phyloP scores from a whole-genome alignment of 2,113 vertebrate genomes.

The Neomonachus schauinslandi region DNA sequence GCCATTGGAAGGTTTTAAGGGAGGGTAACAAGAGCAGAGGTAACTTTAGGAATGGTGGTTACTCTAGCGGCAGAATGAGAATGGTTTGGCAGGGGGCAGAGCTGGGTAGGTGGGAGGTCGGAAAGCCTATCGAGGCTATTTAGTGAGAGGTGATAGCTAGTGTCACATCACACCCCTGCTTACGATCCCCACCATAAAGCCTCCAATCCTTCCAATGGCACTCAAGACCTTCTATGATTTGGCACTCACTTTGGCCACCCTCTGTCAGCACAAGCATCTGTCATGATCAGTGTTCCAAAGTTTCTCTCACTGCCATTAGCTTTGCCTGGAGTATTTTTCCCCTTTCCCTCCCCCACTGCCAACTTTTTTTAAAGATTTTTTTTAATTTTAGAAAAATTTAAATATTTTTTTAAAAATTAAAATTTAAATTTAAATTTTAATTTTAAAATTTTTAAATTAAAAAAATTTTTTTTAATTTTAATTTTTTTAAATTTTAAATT shows the following conservation, averaged over 20 bases:
- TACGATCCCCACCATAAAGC: neutral
- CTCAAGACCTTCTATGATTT: neutral
- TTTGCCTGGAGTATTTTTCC: neutral
- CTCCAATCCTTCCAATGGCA: neutral
- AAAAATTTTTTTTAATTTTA: too few species aligned
- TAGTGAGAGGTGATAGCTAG: neutral
- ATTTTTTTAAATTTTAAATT: too few species aligned
- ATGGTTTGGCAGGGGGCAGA: neutral
- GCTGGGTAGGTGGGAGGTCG: neutral
- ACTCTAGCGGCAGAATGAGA: neutral
- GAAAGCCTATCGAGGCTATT: neutral
- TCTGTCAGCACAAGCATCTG: neutral
- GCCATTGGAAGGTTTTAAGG: neutral
- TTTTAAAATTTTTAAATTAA: too few species aligned
- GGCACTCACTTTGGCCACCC: neutral
- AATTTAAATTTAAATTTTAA: too few species aligned
- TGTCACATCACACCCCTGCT: neutral
- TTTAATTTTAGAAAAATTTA: too few species aligned
- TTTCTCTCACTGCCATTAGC: neutral
- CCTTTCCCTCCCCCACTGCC: neutral
- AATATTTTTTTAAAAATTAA: too few species aligned
- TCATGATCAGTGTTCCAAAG: neutral
- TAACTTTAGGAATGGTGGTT: neutral
- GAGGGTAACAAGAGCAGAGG: neutral
- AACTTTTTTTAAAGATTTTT: neutral